These are phyloP conservation scores for Neodontobutis hainanensis DNA, from an alignment of 2,113 vertebrate species.

Conservation along the genomic window DNA sequence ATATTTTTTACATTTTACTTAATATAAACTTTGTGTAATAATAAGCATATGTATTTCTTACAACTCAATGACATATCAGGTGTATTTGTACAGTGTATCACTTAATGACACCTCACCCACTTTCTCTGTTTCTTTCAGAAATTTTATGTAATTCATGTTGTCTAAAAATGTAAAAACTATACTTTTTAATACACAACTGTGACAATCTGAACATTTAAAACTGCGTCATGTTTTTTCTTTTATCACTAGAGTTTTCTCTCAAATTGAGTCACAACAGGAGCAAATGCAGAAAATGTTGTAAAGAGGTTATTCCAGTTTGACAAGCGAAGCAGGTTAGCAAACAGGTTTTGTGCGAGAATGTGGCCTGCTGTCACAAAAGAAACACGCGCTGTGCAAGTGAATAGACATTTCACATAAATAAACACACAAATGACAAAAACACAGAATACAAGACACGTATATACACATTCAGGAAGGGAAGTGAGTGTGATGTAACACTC, in stretches of 20 bases:
- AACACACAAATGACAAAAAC: too few relatives aligned
- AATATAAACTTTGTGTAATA: too few relatives aligned
- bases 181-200: neutral
- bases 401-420: too few relatives aligned
- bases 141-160: neutral
- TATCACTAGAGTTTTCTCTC: neutral
- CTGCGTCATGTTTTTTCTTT: neutral
- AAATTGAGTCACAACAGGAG: neutral
- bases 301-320: slow-evolving; percentile 22
- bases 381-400: too few relatives aligned
- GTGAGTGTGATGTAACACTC: too few relatives aligned
- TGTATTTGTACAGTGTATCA: neutral
- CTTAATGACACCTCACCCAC: neutral
- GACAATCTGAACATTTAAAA: too few relatives aligned
- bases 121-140: too few relatives aligned
- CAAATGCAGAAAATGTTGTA: neutral
- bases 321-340: slow-evolving; percentile 1
- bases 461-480: too few relatives aligned
- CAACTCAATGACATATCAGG: too few relatives aligned
- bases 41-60: too few relatives aligned
- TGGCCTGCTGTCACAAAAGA: neutral
- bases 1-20: too few relatives aligned
- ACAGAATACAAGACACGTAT: too few relatives aligned
- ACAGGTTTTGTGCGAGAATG: slow-evolving; percentile 31
- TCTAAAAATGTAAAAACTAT: neutral